Conservation (phyloP, 2,113 vertebrate species). For the Sakesphorus luctuosus region DNA sequence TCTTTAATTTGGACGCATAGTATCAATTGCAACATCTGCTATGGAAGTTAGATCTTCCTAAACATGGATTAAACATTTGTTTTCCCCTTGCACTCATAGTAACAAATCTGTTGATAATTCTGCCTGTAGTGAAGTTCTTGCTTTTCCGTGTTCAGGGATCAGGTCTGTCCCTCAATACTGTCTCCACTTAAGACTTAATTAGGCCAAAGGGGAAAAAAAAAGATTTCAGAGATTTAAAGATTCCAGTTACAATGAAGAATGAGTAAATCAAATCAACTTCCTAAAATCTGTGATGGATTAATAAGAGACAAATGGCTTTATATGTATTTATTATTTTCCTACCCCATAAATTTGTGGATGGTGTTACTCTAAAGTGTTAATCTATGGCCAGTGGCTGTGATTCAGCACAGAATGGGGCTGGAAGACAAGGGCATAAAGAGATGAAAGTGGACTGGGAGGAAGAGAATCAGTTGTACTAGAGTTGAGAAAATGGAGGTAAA, state of each 20-base stretch:
- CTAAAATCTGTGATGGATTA: neutral
- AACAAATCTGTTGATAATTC: neutral
- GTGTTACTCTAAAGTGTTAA: neutral
- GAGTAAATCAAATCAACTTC: neutral
- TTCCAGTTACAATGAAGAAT: neutral
- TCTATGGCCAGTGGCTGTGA: neutral
- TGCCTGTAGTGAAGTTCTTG: neutral
- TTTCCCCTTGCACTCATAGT: neutral
- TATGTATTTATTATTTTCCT: neutral
- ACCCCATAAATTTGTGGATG: neutral
- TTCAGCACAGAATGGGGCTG: neutral
- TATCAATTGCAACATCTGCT: neutral
- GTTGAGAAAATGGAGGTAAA: neutral
- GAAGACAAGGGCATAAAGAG: neutral
- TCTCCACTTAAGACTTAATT: neutral
- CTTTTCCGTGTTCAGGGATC: neutral
- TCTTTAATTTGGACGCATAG: neutral
- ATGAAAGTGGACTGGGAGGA: neutral
- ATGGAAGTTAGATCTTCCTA: neutral
- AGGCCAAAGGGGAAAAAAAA: neutral
- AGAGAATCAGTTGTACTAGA: neutral
- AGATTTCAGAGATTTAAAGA: neutral
- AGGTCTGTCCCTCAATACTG: neutral
- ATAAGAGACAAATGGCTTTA: neutral
- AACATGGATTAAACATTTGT: neutral